Evolutionary conservation across 2,797 vertebrate species (phyloP).

Genomic region (Darevskia mixta): DNA sequence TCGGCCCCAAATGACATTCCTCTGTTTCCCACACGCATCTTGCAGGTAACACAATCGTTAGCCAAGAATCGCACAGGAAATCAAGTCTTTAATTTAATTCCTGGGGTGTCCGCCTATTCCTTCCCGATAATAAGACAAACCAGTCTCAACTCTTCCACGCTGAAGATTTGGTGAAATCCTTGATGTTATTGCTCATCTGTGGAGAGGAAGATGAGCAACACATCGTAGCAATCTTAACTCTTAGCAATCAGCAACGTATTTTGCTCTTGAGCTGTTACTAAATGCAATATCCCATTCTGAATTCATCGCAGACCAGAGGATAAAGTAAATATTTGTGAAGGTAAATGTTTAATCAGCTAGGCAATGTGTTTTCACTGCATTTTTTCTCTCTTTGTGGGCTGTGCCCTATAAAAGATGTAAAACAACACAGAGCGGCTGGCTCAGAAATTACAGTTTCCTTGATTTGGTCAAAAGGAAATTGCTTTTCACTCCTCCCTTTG

Average conservation of each 20-base stretch:
- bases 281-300: not conserved
- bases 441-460: conserved; percentile 24
- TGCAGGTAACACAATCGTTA: not conserved
- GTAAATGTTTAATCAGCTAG: not conserved
- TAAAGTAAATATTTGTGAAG: conserved; percentile 36
- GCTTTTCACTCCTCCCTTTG: not conserved
- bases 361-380: not conserved
- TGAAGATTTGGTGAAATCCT: conserved; percentile 14
- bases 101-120: not conserved
- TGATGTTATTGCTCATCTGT: not conserved
- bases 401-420: not conserved
- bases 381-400: not conserved
- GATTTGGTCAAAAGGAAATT: conserved; percentile 19
- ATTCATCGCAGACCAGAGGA: not conserved
- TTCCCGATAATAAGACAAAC: not conserved
- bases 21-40: not conserved
- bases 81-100: not conserved
- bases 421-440: not conserved
- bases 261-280: too few relatives aligned
- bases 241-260: not conserved
- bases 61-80: not conserved
- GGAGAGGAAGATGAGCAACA: not conserved
- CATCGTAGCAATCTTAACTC: not conserved
- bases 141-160: not conserved
- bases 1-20: not conserved